Conservation (phyloP, 2,797 vertebrate genomes). For the Jordanella pulchra region DNA sequence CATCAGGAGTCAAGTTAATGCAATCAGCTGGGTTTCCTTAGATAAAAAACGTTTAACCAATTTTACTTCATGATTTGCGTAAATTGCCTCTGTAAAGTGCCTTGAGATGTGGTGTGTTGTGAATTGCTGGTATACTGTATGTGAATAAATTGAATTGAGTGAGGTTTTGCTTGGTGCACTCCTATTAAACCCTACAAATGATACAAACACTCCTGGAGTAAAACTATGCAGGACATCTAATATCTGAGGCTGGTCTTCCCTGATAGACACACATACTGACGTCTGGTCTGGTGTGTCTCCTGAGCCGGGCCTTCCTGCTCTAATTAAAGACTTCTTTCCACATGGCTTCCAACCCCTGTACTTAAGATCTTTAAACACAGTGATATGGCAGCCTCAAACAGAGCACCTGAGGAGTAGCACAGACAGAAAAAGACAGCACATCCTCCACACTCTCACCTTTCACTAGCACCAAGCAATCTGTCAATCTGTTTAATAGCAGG, state of each 20-base stretch:
- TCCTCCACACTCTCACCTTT: slow-evolving; percentile 63
- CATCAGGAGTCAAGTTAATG: not conserved
- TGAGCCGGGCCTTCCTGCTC: slow-evolving; percentile 76
- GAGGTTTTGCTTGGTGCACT: not conserved
- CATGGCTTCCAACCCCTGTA: slow-evolving; percentile 73
- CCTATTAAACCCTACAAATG: slow-evolving; percentile 1
- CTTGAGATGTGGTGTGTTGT: no score
- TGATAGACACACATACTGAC: slow-evolving; percentile 27
- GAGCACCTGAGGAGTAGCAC: slow-evolving; percentile 39
- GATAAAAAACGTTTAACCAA: no score
- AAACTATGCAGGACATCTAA: slow-evolving; percentile 33
- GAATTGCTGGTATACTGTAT: no score
- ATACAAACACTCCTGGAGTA: not conserved
- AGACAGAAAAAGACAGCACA: slow-evolving; percentile 39
- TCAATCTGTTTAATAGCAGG: slow-evolving; percentile 19
- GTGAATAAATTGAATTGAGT: no score
- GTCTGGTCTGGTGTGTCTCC: slow-evolving; percentile 66
- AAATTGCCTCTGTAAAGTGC: no score
- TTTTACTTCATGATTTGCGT: no score
- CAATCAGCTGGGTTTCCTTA: no score
- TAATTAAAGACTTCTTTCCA: slow-evolving; percentile 80
- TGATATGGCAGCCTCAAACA: slow-evolving; percentile 37
- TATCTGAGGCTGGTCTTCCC: slow-evolving; percentile 7
- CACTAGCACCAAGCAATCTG: slow-evolving; percentile 48
- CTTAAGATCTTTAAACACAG: slow-evolving; percentile 68